Conservation (phyloP, 30 jellyfish, hydroid and myxozoan species). For the Sanderia malayensis region DNA sequence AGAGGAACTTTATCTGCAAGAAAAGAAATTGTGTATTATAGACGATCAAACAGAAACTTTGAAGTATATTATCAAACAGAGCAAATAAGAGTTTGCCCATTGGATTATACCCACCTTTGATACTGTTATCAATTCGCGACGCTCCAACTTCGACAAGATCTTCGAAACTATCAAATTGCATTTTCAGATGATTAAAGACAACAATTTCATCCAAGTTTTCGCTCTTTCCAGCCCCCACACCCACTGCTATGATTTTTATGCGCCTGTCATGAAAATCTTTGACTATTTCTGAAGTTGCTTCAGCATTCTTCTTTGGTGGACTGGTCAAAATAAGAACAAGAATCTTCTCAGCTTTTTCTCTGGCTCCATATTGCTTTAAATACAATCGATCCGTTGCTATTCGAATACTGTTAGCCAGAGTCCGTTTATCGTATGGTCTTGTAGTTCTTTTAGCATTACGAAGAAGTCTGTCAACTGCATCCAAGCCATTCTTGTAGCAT, state of each 20-base stretch:
- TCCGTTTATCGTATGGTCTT: neutral
- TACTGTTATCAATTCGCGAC: neutral
- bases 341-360: conserved; percentile 5
- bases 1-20: no score
- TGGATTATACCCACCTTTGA: no score
- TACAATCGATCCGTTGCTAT: conserved; percentile 17
- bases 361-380: neutral
- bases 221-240: conserved; percentile 11
- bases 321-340: conserved; percentile 20
- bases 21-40: no score
- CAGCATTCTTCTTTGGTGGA: conserved; percentile 7
- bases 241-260: conserved; percentile 18
- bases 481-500: conserved; percentile 15
- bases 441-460: neutral
- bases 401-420: neutral
- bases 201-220: conserved; percentile 18
- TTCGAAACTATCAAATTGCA: neutral
- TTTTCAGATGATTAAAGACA: neutral
- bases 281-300: conserved; percentile 1
- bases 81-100: no score
- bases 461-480: neutral
- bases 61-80: no score
- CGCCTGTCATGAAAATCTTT: conserved; percentile 21
- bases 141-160: conserved; percentile 11
- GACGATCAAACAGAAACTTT: no score